phyloP scores from a whole-genome alignment of 2,113 vertebrate species.

The Argyrosomus japonicus region DNA sequence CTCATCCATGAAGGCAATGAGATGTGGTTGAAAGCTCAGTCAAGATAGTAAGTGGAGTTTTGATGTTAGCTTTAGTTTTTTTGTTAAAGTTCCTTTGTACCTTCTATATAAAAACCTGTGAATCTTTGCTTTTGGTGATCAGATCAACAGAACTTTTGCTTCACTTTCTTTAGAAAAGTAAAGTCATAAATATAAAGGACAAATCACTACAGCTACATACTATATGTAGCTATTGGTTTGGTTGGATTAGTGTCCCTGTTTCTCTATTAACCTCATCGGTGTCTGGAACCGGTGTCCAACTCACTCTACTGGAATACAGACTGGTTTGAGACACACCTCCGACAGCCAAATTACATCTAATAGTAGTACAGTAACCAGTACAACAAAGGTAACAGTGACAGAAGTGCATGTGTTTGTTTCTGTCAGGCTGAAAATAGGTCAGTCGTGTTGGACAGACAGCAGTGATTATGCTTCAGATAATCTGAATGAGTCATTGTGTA shows the following conservation, averaged over 20 bases:
- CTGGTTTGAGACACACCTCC: background rate
- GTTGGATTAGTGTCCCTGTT: background rate
- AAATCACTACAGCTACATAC: background rate
- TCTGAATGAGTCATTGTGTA: slow-evolving; percentile 22
- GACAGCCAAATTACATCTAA: too few relatives aligned
- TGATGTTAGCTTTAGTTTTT: too few relatives aligned
- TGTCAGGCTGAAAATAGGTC: slow-evolving; percentile 1
- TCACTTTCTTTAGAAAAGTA: too few relatives aligned
- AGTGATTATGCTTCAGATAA: slow-evolving; percentile 41
- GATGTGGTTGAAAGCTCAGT: too few relatives aligned
- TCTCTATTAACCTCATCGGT: too few relatives aligned
- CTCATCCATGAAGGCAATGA: too few relatives aligned
- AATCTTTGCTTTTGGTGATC: too few relatives aligned
- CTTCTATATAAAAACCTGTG: too few relatives aligned
- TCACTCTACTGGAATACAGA: background rate
- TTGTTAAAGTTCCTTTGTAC: too few relatives aligned
- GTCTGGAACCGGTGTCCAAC: background rate
- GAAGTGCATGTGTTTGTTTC: background rate
- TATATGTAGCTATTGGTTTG: background rate
- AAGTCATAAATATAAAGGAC: background rate
- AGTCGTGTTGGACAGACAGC: background rate
- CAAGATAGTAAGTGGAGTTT: too few relatives aligned
- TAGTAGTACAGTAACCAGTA: background rate
- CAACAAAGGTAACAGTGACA: background rate
- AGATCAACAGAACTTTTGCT: too few relatives aligned